Evolutionary conservation across 2,888 invertebrate genomes (phyloP).

Genomic region (Lepetodrilus schrolli): DNA sequence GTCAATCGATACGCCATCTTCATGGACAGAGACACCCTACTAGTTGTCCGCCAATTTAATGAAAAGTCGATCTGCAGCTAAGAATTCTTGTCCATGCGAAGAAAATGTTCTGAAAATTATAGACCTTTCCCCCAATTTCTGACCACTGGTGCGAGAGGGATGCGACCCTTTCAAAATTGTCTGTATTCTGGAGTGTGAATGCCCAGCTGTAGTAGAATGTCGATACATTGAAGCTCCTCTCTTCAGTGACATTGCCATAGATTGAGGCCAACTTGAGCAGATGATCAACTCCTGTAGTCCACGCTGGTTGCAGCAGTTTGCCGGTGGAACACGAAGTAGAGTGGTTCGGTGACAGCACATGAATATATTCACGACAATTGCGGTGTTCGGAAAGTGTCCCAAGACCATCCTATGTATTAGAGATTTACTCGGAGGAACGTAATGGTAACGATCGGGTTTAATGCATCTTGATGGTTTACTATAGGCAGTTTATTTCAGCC

Average conservation of each 20-base stretch:
- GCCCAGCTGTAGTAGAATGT: background rate
- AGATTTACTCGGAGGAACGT: no score
- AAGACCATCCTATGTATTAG: no score
- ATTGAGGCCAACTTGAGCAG: background rate
- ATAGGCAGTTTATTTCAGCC: no score
- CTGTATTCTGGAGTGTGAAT: background rate
- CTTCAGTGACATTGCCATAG: background rate
- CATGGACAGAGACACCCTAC: background rate
- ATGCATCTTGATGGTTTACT: no score
- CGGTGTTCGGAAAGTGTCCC: no score
- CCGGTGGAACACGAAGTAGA: no score
- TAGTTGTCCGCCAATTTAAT: background rate
- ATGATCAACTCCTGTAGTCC: background rate
- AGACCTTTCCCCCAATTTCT: background rate
- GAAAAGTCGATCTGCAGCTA: background rate
- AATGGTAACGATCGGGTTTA: no score
- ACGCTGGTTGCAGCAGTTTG: background rate
- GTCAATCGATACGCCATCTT: background rate
- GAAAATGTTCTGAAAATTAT: background rate
- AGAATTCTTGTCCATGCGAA: background rate
- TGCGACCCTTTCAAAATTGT: background rate
- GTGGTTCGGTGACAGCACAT: no score
- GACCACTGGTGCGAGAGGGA: background rate
- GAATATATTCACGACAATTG: background rate
- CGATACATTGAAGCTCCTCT: background rate